Base-by-base conservation (phyloP, 2,113 vertebrate species). In the Pelodiscus sinensis region DNA sequence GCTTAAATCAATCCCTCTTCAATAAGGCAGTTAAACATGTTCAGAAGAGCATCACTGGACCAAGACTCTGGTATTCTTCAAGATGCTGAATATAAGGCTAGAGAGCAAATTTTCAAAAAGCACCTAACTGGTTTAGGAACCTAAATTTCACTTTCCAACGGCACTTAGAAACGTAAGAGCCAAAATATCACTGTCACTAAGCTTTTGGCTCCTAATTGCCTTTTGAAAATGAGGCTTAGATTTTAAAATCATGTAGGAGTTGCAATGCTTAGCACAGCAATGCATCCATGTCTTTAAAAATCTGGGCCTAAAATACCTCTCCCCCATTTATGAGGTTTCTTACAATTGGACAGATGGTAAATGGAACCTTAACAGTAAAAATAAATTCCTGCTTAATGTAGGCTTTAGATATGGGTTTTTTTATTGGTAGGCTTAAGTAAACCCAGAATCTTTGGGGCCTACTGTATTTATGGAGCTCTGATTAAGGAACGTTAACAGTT, bases 401-500 rank as follows among this genome's bases (percentile, higher is more conserved):
- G 31, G n/a, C n/a, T 71, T 21, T 21, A 21, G n/a, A 71, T 71
- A 35, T 3, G 31, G 65, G 38, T 9, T 54, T 35, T 71, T 35
- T 93, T 52, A 2, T 22, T 91, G 86, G 4, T 35, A 71, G n/a
- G n/a, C 16, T 35, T 71, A 71, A 71, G 65, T n/a, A 71, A 71
- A 35, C 19, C 8, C 31, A 0, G 27, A 55, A 6, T 38, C 82
- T 52, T 27, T 52, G 81, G 81, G 57, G 85, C 25, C 15, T 54
- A 16, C 56, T 52, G 60, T 0, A 29, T 0, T 12, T 79, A 22
- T 0, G 2, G 29, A 82, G 31, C 54, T 21, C 1, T 75, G 9
- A 8, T 2, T 16, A 5, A 54, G 79, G 60, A 81, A 94, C 79
- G 81, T 35, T 77, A 81, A 6, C 65, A 50, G 57, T 80, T 54